A percentile compares a stretch with the other conserved stretches of the same genome.
Conservation (phyloP, 2,888 invertebrate species). For the Drosophila neotestacea region DNA sequence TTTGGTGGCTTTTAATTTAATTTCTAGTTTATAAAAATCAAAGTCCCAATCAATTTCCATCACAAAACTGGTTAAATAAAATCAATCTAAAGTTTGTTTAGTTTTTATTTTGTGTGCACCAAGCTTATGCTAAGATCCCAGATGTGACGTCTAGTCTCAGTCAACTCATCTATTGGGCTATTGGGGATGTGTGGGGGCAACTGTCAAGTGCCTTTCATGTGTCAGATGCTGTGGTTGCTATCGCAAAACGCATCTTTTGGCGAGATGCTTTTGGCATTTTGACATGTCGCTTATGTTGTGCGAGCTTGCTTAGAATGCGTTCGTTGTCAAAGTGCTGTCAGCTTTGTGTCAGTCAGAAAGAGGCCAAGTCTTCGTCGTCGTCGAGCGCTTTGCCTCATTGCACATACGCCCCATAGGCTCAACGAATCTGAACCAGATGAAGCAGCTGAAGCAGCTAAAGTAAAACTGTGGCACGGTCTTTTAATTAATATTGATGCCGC, state of each 20-base stretch:
- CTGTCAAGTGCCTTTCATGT: constrained; percentile 68
- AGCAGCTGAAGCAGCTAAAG: neutral
- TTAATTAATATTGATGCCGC: constrained; percentile 78
- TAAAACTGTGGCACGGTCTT: constrained; percentile 11
- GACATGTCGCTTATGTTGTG: constrained; percentile 76
- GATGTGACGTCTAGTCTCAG: constrained; percentile 3
- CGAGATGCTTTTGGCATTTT: constrained; percentile 70
- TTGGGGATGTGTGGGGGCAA: constrained; percentile 13
- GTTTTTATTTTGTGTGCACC: neutral
- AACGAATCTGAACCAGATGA: constrained; percentile 18
- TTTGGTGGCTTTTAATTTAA: no score
- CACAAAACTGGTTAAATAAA: neutral
- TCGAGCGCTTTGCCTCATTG: constrained; percentile 42
- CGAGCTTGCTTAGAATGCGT: constrained; percentile 76
- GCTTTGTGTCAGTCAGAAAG: constrained; percentile 68
- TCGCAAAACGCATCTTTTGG: constrained; percentile 70
- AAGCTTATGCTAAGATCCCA: neutral
- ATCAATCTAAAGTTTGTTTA: neutral
- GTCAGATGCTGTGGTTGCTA: constrained; percentile 65
- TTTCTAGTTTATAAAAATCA: no score
- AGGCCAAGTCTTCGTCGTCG: constrained; percentile 38
- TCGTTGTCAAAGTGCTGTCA: constrained; percentile 76
- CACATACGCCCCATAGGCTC: constrained; percentile 50
- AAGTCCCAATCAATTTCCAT: neutral
- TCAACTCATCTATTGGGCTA: neutral